phyloP scores from a whole-genome alignment of 2,113 vertebrate species.

The Neotragus pygmaeus region DNA sequence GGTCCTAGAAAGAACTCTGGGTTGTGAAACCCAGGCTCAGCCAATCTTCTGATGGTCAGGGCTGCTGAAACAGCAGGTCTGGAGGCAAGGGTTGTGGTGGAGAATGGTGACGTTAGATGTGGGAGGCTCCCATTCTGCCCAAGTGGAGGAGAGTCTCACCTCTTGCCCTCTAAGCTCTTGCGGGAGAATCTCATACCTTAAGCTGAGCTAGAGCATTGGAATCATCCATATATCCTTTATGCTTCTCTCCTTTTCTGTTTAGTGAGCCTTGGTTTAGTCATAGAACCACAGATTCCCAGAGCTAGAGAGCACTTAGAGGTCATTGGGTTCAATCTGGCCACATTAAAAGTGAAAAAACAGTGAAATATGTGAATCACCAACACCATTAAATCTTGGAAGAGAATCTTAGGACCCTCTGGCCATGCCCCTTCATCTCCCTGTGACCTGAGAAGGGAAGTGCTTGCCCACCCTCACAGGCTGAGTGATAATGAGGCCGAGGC shows the following conservation, averaged over 20 bases:
- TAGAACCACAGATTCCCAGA: not conserved
- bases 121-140: not conserved
- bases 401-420: not conserved
- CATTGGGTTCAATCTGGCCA: not conserved
- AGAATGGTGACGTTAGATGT: not conserved
- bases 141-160: not conserved
- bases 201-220: not conserved
- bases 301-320: not conserved
- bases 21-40: not conserved
- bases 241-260: not conserved
- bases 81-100: not conserved
- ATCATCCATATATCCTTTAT: not conserved
- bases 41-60: not conserved
- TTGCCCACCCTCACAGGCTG: not conserved
- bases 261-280: not conserved
- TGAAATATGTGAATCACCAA: not conserved
- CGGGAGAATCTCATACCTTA: not conserved
- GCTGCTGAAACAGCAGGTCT: not conserved
- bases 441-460: not conserved
- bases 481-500: accelerated
- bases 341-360: not conserved
- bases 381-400: not conserved
- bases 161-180: not conserved
- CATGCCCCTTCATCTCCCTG: not conserved
- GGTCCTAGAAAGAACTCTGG: not conserved